Percentiles rank a stretch among this genome's conserved stretches.
Conservation (phyloP, 2,888 invertebrate genomes). For the Belgica antarctica region DNA sequence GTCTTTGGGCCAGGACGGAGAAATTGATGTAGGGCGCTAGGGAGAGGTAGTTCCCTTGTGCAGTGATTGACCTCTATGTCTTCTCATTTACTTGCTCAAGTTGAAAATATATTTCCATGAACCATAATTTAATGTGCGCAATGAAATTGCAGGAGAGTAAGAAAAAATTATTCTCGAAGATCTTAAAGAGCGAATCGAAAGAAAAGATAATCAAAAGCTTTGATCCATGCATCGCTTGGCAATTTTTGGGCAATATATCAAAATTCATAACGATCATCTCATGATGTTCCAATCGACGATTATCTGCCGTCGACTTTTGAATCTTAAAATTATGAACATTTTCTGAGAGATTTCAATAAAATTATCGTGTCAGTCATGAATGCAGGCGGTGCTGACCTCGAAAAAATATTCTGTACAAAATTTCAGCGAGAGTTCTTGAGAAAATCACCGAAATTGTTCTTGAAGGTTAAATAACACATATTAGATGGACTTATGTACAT, state of each 20-base stretch:
- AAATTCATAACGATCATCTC: conserved; percentile 27
- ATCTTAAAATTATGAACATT: background rate
- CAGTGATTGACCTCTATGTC: background rate
- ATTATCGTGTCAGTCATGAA: background rate
- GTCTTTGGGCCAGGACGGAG: no score
- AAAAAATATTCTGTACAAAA: no score
- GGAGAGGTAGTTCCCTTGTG: background rate
- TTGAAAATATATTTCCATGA: no score
- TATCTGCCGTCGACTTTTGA: background rate
- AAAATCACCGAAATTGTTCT: no score
- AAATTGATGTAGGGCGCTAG: no score
- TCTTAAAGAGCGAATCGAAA: background rate
- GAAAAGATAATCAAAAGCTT: background rate
- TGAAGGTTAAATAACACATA: no score
- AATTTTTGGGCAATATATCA: background rate
- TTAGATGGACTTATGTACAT: no score
- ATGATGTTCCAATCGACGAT: conserved; percentile 13
- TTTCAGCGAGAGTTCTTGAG: no score
- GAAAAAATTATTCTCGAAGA: background rate
- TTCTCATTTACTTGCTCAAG: background rate
- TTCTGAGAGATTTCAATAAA: background rate
- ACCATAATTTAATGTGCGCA: background rate
- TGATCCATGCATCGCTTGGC: background rate
- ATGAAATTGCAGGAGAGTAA: background rate
- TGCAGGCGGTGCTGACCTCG: background rate